Evolutionary conservation across 1,140 invertebrate genomes (phyloP).

Genomic region (Pseudomyrmex pallidus): DNA sequence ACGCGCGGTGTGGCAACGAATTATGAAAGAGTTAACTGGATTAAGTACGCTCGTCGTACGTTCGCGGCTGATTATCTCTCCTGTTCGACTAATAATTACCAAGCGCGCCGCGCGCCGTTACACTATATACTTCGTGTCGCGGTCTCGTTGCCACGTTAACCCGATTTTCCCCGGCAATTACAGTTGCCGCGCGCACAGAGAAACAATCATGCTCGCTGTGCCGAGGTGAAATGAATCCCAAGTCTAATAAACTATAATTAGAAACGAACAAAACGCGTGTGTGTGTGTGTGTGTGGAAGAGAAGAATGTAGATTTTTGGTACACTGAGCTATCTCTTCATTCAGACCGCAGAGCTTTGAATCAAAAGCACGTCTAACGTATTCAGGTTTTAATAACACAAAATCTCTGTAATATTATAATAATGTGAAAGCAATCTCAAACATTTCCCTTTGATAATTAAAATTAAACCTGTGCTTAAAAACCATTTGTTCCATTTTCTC

Average conservation of each 20-base stretch:
- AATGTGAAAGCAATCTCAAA: too few species aligned
- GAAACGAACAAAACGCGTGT: constrained; percentile 12
- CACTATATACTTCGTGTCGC: constrained; percentile 68
- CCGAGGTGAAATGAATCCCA: constrained; percentile 56
- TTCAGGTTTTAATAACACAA: too few species aligned
- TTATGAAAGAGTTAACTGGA: constrained; percentile 59
- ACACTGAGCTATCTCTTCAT: background rate
- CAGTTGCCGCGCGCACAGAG: constrained; percentile 62
- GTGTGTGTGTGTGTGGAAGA: too few species aligned
- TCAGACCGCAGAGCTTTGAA: background rate
- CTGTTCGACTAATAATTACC: constrained; percentile 71
- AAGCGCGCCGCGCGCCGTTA: constrained; percentile 61
- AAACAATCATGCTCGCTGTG: constrained; percentile 61
- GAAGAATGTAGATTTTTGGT: background rate
- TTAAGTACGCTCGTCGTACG: constrained; percentile 64
- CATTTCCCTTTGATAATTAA: too few species aligned
- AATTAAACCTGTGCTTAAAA: too few species aligned
- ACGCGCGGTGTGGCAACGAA: constrained; percentile 18
- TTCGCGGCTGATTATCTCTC: constrained; percentile 69
- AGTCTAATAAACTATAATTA: constrained; percentile 45
- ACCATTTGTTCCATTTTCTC: too few species aligned
- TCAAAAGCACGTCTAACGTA: too few species aligned
- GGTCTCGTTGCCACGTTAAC: constrained; percentile 69
- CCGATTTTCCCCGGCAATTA: constrained; percentile 72
- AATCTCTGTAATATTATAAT: too few species aligned